Percentiles rank a stretch among this genome's conserved stretches.
phyloP scores from a whole-genome alignment of 2,113 vertebrate species.

The Tamias sibiricus region DNA sequence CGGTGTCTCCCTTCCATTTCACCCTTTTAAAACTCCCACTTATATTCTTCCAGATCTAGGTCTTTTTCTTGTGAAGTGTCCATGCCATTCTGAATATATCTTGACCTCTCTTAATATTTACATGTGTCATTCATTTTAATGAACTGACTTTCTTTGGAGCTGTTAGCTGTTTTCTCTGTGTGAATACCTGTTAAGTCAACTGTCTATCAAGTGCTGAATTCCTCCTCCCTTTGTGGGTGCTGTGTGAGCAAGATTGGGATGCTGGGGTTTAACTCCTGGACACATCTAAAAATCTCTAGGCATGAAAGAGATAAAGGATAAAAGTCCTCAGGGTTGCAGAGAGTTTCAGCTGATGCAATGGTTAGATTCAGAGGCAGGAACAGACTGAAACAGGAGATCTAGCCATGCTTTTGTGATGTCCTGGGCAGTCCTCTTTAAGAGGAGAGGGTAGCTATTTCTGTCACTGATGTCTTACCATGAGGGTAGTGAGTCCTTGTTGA shows the following conservation, averaged over 20 bases:
- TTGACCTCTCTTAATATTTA: neutral
- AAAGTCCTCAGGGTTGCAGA: neutral
- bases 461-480: neutral
- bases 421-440: neutral
- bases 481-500: neutral
- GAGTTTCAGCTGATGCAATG: neutral
- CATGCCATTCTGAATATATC: neutral
- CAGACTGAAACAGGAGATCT: neutral
- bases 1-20: neutral
- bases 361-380: neutral
- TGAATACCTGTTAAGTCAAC: neutral
- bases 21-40: neutral
- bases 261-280: neutral
- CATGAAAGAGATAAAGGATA: neutral
- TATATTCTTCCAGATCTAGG: neutral
- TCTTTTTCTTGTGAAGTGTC: neutral
- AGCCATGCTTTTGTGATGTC: neutral
- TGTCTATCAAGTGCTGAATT: neutral
- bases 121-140: neutral
- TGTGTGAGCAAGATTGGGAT: neutral
- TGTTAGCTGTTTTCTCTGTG: neutral
- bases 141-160: neutral
- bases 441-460: neutral
- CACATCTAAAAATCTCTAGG: neutral
- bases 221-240: neutral